Evolutionary conservation across 2,888 invertebrate species (phyloP).

Genomic region (Conomelus anceps): DNA sequence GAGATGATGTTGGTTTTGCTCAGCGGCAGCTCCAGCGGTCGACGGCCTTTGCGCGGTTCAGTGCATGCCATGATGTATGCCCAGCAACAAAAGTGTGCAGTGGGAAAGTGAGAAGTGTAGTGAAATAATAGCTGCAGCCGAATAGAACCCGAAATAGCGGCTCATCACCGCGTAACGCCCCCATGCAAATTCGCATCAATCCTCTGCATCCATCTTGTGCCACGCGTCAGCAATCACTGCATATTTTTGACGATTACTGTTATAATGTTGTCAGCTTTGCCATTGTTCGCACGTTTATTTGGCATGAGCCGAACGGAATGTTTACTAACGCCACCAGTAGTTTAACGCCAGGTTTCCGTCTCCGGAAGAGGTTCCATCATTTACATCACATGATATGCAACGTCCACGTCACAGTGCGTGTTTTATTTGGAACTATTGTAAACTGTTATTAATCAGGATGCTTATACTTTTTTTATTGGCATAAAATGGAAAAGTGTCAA

Average conservation of each 20-base stretch:
- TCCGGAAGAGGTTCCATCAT: not conserved
- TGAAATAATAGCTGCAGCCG: not conserved
- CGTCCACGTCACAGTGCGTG: too few relatives aligned
- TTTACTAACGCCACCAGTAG: too few relatives aligned
- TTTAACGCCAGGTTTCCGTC: not conserved
- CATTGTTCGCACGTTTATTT: not conserved
- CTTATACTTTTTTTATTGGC: too few relatives aligned
- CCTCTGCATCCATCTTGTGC: too few relatives aligned
- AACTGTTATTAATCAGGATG: too few relatives aligned
- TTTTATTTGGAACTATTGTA: too few relatives aligned
- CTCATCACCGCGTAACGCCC: not conserved
- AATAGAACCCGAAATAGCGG: not conserved
- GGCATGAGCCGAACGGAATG: not conserved
- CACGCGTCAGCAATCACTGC: not conserved
- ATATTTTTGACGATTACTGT: not conserved
- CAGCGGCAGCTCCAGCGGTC: not conserved
- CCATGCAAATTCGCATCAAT: not conserved
- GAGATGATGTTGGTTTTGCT: not conserved
- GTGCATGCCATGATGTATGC: not conserved
- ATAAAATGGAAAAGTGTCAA: too few relatives aligned
- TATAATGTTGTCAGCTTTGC: not conserved
- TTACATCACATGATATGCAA: not conserved
- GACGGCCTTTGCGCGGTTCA: not conserved
- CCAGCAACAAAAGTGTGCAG: not conserved
- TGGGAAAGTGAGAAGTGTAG: not conserved